Conservation (phyloP, 2,113 vertebrate species). For the Microcebus griseorufus region DNA sequence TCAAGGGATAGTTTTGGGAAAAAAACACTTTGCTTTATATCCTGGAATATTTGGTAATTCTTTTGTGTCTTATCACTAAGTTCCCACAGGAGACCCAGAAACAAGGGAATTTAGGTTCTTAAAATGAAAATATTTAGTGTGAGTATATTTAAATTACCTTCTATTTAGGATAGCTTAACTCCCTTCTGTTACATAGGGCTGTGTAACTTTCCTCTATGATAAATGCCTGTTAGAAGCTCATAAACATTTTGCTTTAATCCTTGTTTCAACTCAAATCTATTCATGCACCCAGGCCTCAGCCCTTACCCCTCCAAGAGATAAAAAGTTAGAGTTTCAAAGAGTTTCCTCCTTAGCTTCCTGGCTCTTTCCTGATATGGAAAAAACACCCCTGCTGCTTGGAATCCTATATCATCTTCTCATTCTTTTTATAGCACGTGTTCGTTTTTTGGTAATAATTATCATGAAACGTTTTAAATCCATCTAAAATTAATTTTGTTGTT, state of each 20-base stretch:
- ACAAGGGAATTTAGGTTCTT: background rate
- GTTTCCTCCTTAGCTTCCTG: background rate
- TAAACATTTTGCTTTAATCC: background rate
- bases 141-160: background rate
- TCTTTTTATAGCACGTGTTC: background rate
- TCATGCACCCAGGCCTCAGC: rapidly evolving
- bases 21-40: background rate
- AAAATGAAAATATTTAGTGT: background rate
- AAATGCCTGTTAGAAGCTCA: background rate
- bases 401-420: rapidly evolving
- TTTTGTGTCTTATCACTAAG: background rate
- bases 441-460: background rate
- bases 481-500: background rate
- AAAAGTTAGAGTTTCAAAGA: background rate
- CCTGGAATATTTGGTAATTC: background rate
- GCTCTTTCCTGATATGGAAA: background rate
- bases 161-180: background rate
- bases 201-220: background rate
- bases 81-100: background rate
- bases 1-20: background rate
- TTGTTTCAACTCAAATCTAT: background rate
- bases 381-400: background rate
- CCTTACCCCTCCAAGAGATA: background rate
- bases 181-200: background rate
- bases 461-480: background rate